These are phyloP conservation scores for Iguana delicatissima DNA, from an alignment of 2,797 vertebrate species.

Conservation along the genomic window DNA sequence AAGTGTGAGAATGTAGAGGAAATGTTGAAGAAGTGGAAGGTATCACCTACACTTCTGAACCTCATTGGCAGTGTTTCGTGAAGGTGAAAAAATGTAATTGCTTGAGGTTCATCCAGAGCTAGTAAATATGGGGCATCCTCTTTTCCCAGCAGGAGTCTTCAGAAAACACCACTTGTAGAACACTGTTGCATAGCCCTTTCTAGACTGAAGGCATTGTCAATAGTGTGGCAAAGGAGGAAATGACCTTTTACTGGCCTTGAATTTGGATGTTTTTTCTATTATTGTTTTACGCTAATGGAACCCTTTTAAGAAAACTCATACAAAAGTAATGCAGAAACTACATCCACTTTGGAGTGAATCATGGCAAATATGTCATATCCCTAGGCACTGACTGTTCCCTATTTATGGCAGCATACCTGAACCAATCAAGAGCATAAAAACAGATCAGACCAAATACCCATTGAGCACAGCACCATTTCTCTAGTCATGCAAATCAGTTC, in stretches of 20 bases:
- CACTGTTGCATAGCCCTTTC: background rate
- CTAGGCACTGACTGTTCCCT: background rate
- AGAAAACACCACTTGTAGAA: background rate
- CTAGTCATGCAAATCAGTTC: background rate
- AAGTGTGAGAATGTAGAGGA: background rate
- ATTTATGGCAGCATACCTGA: too few relatives aligned
- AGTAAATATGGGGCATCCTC: background rate
- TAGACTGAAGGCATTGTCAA: constrained; percentile 15
- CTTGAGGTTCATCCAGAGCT: background rate
- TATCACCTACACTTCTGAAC: background rate
- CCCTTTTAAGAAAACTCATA: background rate
- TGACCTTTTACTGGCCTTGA: constrained; percentile 49
- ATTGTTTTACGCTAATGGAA: constrained; percentile 62
- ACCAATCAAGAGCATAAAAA: too few relatives aligned
- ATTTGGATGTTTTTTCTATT: constrained; percentile 58
- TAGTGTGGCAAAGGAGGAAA: constrained; percentile 34
- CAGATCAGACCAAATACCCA: too few relatives aligned
- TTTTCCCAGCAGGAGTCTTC: background rate
- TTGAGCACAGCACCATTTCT: too few relatives aligned
- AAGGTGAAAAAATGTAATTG: background rate
- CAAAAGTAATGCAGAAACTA: constrained; percentile 59
- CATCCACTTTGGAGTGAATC: background rate
- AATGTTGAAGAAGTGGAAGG: background rate
- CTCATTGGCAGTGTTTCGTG: background rate
- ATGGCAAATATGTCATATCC: background rate